Conservation (phyloP, 2,797 vertebrate species). For the Meda fulgida region DNA sequence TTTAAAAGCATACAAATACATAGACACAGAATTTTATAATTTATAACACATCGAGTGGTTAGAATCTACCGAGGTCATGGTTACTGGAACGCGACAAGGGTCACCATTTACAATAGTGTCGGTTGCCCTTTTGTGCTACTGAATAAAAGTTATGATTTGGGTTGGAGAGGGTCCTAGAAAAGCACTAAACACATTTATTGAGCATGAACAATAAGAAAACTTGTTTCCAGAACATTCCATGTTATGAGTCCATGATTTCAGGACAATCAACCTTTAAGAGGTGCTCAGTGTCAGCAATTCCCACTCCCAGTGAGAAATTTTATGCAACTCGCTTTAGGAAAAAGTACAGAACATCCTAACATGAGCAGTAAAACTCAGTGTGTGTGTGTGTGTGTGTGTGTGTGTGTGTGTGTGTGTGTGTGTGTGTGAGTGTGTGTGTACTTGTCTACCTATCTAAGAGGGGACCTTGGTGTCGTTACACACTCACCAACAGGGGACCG, state of each 20-base stretch:
- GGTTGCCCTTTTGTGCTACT: conserved; percentile 10
- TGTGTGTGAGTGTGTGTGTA: neutral
- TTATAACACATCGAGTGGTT: neutral
- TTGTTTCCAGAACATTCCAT: conserved; percentile 22
- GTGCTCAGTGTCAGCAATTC: conserved; percentile 20
- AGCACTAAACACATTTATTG: conserved; percentile 28
- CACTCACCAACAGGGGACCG: no score
- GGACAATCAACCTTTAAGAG: conserved; percentile 42
- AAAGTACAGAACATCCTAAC: conserved; percentile 27
- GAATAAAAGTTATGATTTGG: conserved; percentile 29
- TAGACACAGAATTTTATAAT: neutral
- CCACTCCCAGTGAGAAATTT: neutral
- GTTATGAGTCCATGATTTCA: conserved; percentile 32
- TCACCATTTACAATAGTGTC: conserved; percentile 1
- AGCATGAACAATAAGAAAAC: conserved; percentile 7
- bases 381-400: neutral
- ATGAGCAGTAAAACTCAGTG: conserved; percentile 13
- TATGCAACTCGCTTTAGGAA: neutral
- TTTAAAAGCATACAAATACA: neutral
- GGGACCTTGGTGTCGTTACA: no score
- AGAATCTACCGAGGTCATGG: neutral
- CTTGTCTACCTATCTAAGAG: no score
- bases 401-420: no score
- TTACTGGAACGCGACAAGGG: neutral
- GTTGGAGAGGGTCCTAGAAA: conserved; percentile 36